Evolutionary conservation across 92 coral and sea anemone species (phyloP), one percentile per base, ranked within the genome.

Genomic region (Ricordea florida): DNA sequence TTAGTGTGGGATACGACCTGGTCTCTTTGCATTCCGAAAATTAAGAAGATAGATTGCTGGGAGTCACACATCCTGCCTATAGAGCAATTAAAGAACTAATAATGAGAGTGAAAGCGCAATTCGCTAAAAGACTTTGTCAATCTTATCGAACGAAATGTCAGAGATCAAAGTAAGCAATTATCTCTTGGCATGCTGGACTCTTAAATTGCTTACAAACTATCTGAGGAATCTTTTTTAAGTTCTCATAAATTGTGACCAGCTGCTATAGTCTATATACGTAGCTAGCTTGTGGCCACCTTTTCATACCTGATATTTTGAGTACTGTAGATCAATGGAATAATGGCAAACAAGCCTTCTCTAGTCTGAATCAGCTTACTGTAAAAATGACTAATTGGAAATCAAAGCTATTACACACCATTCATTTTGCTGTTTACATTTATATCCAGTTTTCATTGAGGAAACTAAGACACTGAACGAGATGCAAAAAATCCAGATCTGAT

Each of bases 41-140:
- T 8, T 17, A 42, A 11, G 49, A n/a, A 3, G 42, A 55, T 53
- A 66, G 56, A 22, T 75, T 57, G 65, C 66, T 66, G 55, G 83
- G 65, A 66, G 56, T 21, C 66, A 55, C 41, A 73, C 69, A 58
- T 73, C 85, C 89, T 88, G 83, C 88, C 72, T 62, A 84, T 79
- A 78, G 90, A 83, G 93, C 93, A 91, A 91, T 91, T 91, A 87
- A 91, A 78, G 18, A 42, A 14, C 61, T 69, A 83, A 87, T 91
- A 83, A 80, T 71, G 66, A 57, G 79, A 76, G 57, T 60, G 80
- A 76, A 50, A 65, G 72, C 73, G 75, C 84, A 82, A 82, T 82
- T 77, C 84, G 84, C 60, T 74, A 80, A 62, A 76, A 84, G 84
- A 41, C 78, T 32, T 33, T 60, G 89, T 84, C 89, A 84, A 77